phyloP scores from a whole-genome alignment of 2,888 invertebrate genomes.

The Cephus nigrinus region DNA sequence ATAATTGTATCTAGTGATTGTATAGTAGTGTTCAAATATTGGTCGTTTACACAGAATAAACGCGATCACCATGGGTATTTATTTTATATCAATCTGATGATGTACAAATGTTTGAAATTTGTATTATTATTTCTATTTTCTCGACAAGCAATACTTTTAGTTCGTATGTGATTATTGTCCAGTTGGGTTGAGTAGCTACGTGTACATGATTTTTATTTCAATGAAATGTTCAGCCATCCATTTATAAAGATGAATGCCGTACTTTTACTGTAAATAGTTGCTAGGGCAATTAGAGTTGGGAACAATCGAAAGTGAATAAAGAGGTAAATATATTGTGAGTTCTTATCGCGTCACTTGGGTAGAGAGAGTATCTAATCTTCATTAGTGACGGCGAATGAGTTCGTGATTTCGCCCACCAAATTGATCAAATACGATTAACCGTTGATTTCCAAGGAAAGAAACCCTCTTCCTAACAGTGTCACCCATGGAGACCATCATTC shows the following conservation, averaged over 20 bases:
- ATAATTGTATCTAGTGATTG: not conserved
- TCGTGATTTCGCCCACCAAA: slow-evolving; percentile 15
- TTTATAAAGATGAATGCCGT: not conserved
- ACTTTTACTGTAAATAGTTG: not conserved
- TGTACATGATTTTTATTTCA: not conserved
- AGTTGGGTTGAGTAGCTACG: too few species aligned
- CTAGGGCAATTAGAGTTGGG: not conserved
- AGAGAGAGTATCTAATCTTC: not conserved
- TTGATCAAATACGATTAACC: slow-evolving; percentile 21
- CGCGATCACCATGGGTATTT: not conserved
- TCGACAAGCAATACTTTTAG: not conserved
- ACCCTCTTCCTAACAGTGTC: slow-evolving; percentile 3
- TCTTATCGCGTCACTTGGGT: not conserved
- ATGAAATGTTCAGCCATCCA: not conserved
- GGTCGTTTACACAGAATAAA: not conserved
- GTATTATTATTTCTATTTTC: not conserved
- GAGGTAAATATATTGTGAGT: not conserved
- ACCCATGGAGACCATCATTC: not conserved
- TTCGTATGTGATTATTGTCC: too few species aligned
- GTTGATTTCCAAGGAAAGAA: slow-evolving; percentile 3
- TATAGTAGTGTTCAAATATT: not conserved
- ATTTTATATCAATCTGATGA: not conserved
- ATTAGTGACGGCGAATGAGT: not conserved
- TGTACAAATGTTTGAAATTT: not conserved
- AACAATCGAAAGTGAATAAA: not conserved